Evolutionary conservation across 2,888 invertebrate species (phyloP).

Genomic region (Erpobdella octoculata): DNA sequence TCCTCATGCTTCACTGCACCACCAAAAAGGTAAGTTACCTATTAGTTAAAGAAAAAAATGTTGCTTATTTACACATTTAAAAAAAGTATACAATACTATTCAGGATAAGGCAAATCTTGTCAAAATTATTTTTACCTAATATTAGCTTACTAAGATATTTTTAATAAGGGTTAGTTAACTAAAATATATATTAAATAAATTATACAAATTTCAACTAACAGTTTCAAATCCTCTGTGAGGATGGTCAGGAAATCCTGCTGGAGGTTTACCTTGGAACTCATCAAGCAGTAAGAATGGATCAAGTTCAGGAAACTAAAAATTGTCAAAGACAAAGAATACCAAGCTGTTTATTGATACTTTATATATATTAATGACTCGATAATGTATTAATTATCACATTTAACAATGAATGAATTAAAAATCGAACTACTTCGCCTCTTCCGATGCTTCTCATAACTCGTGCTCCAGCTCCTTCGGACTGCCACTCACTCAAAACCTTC

Average conservation of each 20-base stretch:
- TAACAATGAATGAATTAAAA: no score
- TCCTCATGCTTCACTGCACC: conserved; percentile 49
- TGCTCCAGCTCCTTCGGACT: conserved; percentile 46
- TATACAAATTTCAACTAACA: conserved; percentile 37
- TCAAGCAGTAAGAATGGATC: conserved; percentile 53
- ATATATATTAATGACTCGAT: no score
- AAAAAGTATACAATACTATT: no score
- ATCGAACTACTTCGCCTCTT: conserved; percentile 39
- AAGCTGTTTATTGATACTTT: no score
- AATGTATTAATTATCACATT: background rate
- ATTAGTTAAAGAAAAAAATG: no score
- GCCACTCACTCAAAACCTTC: conserved; percentile 33
- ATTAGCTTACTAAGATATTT: no score
- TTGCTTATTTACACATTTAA: no score
- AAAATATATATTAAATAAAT: no score
- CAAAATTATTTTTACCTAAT: no score
- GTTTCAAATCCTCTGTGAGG: conserved; percentile 53
- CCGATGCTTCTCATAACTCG: conserved; percentile 48
- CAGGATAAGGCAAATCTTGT: no score
- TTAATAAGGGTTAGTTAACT: no score
- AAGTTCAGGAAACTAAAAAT: conserved; percentile 43
- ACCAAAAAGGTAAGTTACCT: conserved; percentile 50
- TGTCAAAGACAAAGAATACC: no score
- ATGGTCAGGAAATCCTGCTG: conserved; percentile 53
- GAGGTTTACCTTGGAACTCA: conserved; percentile 47